Conservation (phyloP, 2,113 vertebrate species). For the Numenius arquata region DNA sequence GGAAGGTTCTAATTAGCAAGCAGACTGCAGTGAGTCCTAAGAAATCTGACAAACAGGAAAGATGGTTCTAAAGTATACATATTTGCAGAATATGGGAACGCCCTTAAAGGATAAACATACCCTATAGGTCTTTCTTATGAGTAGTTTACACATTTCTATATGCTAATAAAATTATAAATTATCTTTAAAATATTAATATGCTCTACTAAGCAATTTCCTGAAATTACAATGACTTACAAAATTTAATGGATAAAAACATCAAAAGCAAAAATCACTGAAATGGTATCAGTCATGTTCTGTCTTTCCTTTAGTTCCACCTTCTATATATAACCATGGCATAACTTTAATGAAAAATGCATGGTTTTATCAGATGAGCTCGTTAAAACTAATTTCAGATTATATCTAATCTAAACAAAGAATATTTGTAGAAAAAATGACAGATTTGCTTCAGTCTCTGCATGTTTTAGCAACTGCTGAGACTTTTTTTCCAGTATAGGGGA, state of each 20-base stretch:
- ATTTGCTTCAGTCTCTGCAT: not conserved
- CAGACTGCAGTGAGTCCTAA: not conserved
- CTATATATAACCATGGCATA: not conserved
- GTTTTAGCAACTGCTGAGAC: not conserved
- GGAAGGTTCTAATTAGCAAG: slow-evolving; percentile 44
- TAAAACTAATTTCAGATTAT: slow-evolving; percentile 54
- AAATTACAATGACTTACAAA: slow-evolving; percentile 33
- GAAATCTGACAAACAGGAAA: slow-evolving; percentile 5
- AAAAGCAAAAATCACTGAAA: slow-evolving; percentile 33
- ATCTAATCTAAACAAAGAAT: slow-evolving; percentile 31
- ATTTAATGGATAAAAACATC: not conserved
- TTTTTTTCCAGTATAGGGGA: not conserved
- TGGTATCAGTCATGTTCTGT: not conserved
- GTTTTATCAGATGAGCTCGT: not conserved
- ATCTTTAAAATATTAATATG: slow-evolving; percentile 21
- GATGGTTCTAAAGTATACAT: not conserved
- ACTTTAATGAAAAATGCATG: slow-evolving; percentile 14
- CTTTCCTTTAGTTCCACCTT: not conserved
- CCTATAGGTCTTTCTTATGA: not conserved
- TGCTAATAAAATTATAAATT: slow-evolving; percentile 45
- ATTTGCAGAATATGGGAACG: not conserved
- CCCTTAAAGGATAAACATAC: not conserved
- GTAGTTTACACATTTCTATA: slow-evolving; percentile 12
- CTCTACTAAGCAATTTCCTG: slow-evolving; percentile 15
- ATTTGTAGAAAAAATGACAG: not conserved